phyloP scores from a whole-genome alignment of 2,797 vertebrate genomes.

The Bovichtus diacanthus region DNA sequence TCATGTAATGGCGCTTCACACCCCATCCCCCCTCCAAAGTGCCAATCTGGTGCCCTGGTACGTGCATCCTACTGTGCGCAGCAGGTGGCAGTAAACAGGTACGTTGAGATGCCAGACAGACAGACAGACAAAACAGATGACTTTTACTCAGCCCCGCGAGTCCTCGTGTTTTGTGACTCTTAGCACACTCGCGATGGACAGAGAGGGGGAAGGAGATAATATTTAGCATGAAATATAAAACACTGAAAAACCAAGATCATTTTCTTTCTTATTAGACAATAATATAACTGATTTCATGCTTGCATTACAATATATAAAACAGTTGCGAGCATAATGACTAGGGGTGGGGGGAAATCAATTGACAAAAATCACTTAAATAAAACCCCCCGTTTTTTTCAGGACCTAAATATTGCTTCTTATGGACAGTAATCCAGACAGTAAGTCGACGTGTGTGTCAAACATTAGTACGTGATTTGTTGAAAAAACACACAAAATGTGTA shows the following conservation, averaged over 20 bases:
- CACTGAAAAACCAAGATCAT: not conserved
- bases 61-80: constrained; percentile 71
- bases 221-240: constrained; percentile 8
- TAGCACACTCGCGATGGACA: not conserved
- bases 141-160: constrained; percentile 75
- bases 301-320: not conserved
- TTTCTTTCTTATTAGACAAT: not conserved
- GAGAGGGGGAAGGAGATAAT: not conserved
- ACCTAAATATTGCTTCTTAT: too few species aligned
- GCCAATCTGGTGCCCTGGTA: constrained; percentile 72
- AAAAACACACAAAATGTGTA: too few species aligned
- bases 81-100: constrained; percentile 85
- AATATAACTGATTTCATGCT: not conserved
- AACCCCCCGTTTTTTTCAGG: too few species aligned
- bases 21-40: constrained; percentile 57
- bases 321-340: not conserved
- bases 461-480: too few species aligned
- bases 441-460: too few species aligned
- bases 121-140: constrained; percentile 73
- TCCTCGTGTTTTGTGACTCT: constrained; percentile 62
- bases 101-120: constrained; percentile 69
- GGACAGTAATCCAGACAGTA: too few species aligned
- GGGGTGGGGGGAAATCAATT: too few species aligned
- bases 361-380: too few species aligned
- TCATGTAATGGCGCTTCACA: constrained; percentile 70